These are phyloP conservation scores for Mionectes olivaceus DNA, from an alignment of 2,797 vertebrate species.

Conservation along the genomic window DNA sequence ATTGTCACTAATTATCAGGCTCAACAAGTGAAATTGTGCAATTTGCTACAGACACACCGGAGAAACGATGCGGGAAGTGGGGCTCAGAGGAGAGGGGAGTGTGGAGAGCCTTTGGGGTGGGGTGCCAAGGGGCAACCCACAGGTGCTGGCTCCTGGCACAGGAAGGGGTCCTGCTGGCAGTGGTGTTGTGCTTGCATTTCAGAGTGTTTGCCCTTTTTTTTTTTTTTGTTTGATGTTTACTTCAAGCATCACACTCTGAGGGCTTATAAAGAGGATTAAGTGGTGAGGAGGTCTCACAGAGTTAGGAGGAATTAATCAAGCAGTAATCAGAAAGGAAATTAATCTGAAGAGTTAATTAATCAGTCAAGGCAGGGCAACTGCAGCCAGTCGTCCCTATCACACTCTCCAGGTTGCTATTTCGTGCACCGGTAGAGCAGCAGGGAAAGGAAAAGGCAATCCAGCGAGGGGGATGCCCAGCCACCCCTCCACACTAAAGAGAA, in stretches of 20 bases:
- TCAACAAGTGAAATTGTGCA: slow-evolving; percentile 77
- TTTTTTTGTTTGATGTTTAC: slow-evolving; percentile 17
- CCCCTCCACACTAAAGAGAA: neutral
- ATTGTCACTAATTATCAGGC: slow-evolving; percentile 84
- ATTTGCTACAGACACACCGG: slow-evolving; percentile 74
- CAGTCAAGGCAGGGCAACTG: slow-evolving; percentile 45
- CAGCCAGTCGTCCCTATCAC: slow-evolving; percentile 48
- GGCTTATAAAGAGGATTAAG: slow-evolving; percentile 69
- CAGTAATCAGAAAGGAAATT: slow-evolving; percentile 69
- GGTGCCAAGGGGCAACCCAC: neutral
- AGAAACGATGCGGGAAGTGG: neutral
- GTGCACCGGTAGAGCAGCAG: neutral
- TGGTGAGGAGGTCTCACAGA: slow-evolving; percentile 33
- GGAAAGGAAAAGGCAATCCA: neutral
- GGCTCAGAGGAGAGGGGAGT: neutral
- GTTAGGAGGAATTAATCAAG: slow-evolving; percentile 64
- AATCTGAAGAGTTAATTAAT: slow-evolving; percentile 62
- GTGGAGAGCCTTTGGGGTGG: neutral
- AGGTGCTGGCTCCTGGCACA: neutral
- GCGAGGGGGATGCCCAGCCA: neutral
- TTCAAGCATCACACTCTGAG: slow-evolving; percentile 54
- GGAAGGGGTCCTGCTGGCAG: neutral
- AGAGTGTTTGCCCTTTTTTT: neutral
- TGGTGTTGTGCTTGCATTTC: neutral
- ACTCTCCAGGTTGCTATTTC: slow-evolving; percentile 20